phyloP scores from a whole-genome alignment of 2,797 vertebrate species.

The Gambelia wislizenii region DNA sequence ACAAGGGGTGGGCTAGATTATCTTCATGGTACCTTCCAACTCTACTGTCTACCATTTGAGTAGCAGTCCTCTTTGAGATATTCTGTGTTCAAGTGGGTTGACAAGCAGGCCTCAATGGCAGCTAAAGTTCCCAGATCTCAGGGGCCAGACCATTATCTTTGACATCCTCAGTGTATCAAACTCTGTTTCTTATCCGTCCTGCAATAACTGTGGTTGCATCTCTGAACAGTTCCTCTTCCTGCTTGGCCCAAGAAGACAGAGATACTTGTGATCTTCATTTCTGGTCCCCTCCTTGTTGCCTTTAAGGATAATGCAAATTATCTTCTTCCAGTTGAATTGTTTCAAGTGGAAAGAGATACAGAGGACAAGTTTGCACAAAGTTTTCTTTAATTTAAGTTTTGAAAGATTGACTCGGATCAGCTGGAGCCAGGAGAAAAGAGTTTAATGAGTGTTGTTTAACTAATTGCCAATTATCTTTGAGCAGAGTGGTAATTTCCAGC shows the following conservation, averaged over 20 bases:
- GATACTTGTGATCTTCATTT: not conserved
- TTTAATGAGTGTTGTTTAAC: conserved; percentile 71
- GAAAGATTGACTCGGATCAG: conserved; percentile 14
- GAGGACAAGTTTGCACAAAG: conserved; percentile 65
- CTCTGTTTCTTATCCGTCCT: not conserved
- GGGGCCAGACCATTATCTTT: not conserved
- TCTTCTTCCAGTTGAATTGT: conserved; percentile 7
- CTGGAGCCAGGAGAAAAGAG: conserved; percentile 47
- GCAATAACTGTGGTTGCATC: not conserved
- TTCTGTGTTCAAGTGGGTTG: not conserved
- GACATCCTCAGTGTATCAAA: not conserved
- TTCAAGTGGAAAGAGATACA: conserved; percentile 6
- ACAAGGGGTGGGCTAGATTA: too few relatives aligned
- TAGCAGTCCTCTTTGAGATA: not conserved
- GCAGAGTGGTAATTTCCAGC: conserved; percentile 70
- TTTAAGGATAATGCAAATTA: conserved; percentile 35
- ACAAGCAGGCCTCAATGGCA: not conserved
- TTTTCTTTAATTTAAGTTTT: conserved; percentile 34
- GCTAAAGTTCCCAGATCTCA: too few relatives aligned
- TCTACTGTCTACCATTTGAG: too few relatives aligned
- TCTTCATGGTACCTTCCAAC: too few relatives aligned
- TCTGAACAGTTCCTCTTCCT: conserved; percentile 2
- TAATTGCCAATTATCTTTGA: conserved; percentile 71
- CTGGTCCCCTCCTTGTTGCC: not conserved
- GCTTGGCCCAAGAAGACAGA: not conserved